Base-by-base conservation (phyloP, 1,140 invertebrate genomes). In the Babylonia areolata region DNA sequence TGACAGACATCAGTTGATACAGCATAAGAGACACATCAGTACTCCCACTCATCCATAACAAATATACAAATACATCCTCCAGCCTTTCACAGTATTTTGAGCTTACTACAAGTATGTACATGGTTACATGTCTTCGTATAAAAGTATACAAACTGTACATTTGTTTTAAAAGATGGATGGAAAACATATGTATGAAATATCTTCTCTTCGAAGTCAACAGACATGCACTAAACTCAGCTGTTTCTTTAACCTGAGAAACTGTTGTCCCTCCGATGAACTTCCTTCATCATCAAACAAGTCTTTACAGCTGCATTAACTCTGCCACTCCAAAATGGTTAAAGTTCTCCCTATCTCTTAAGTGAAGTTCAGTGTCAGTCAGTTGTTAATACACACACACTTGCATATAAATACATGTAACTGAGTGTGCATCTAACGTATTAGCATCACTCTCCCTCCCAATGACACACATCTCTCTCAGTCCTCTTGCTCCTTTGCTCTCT, bases 111-210 rank as follows among this genome's bases (percentile, higher is more conserved):
- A 6, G n/a, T 64, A 64, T 23, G 23, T 64, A 64, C 58, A 64
- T 12, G 58, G 58, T 64, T 64, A 64, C 15, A 64, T 64, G 28
- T 64, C 28, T 23, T 28, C 28, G 17, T 64, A 64, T 64, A 64
- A 64, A 64, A 64, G 58, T 64, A 64, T 23, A 64, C 58, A 64
- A 64, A 64, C 58, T 64, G 58, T 64, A 64, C 58, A 64, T n/a
- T 28, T n/a, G 15, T 64, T 64, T 28, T 64, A 12, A 64, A 64
- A 64, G 58, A 64, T 64, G 58, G 58, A 64, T 64, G 58, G 58
- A 64, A 64, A 64, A 64, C 58, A n/a, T 64, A 23, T 64, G 6
- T 23, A 64, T 64, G 28, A 64, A 64, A n/a, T n/a, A n/a, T n/a
- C n/a, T n/a, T n/a, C n/a, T n/a, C n/a, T n/a, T n/a, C n/a, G n/a